Conservation (phyloP, 37 sponge, comb jelly and placozoan species). For the Agelas oroides region DNA sequence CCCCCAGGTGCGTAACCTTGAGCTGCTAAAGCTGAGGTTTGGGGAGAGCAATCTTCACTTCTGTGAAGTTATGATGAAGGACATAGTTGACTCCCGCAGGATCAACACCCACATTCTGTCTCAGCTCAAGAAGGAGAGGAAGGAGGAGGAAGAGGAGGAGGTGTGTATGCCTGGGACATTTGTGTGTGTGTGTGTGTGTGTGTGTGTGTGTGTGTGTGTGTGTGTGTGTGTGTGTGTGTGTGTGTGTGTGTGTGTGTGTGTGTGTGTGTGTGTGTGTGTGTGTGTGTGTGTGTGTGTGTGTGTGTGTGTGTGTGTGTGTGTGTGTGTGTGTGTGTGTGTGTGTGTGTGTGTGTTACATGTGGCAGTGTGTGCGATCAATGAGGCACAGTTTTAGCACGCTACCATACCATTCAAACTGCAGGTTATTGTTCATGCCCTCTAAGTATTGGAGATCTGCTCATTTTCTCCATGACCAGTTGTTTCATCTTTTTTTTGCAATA, state of each 20-base stretch:
- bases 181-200: too few relatives aligned
- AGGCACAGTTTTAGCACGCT: too few relatives aligned
- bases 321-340: too few relatives aligned
- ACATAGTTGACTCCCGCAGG: constrained; percentile 87
- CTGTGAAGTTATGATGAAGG: constrained; percentile 97
- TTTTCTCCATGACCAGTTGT: too few relatives aligned
- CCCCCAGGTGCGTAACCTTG: constrained; percentile 76
- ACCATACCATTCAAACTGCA: too few relatives aligned
- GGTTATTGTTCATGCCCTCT: too few relatives aligned
- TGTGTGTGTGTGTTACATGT: too few relatives aligned
- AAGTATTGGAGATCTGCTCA: too few relatives aligned
- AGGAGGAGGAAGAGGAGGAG: background rate
- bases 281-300: background rate
- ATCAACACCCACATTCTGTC: constrained; percentile 48
- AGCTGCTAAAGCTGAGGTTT: constrained; percentile 88
- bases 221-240: background rate
- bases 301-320: too few relatives aligned
- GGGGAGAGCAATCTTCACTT: constrained; percentile 85
- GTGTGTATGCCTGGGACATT: background rate
- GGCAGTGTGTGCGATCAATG: too few relatives aligned
- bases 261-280: background rate
- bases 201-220: background rate
- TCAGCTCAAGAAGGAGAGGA: constrained; percentile 13
- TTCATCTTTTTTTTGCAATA: too few relatives aligned
- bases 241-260: background rate